Evolutionary conservation across 2,888 invertebrate species (phyloP).

Genomic region (Microplitis deprimator): DNA sequence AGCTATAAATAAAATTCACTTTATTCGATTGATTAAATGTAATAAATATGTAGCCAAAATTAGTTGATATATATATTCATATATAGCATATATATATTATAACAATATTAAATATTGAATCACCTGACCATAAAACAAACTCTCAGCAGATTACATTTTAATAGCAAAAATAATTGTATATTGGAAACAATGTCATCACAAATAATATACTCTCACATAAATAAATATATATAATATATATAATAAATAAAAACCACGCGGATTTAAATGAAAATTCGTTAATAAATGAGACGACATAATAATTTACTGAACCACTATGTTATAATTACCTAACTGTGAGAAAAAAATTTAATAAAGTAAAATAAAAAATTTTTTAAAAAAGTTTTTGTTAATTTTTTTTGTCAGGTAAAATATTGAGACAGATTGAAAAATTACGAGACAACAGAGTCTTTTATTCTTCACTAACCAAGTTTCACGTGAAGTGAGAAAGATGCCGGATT

Average conservation of each 20-base stretch:
- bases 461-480: background rate
- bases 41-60: background rate
- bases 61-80: background rate
- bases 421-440: slow-evolving; percentile 2
- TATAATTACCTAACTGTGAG: background rate
- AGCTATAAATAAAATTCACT: too few species aligned
- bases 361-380: background rate
- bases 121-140: slow-evolving; percentile 1
- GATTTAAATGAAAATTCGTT: background rate
- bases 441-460: slow-evolving; percentile 1
- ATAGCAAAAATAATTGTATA: background rate
- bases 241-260: background rate
- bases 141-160: background rate
- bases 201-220: background rate
- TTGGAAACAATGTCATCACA: background rate
- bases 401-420: too few species aligned
- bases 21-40: background rate
- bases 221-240: background rate
- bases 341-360: background rate
- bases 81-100: background rate
- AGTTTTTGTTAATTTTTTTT: background rate
- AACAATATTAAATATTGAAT: background rate
- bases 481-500: background rate
- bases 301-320: too few species aligned
- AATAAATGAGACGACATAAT: background rate